A percentile compares a stretch with the other conserved stretches of the same genome.
These are phyloP conservation scores for Origma solitaria DNA, from an alignment of 2,113 vertebrate species.

Conservation along the genomic window DNA sequence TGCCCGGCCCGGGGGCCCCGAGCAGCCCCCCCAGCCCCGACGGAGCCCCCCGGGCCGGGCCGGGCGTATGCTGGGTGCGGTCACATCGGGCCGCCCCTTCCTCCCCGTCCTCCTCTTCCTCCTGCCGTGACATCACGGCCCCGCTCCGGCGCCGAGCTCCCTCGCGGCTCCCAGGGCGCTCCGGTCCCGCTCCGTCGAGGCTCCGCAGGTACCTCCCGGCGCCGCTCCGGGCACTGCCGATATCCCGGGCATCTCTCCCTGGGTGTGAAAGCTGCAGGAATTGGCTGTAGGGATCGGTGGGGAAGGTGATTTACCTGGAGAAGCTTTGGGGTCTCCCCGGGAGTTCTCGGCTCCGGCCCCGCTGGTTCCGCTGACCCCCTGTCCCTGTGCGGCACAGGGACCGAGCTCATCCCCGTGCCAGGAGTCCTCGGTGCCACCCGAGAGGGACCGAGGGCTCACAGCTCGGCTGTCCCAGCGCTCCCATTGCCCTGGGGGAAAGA, in stretches of 20 bases:
- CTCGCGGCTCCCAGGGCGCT: neutral
- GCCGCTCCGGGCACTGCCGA: fast-evolving
- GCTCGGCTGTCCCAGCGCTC: neutral
- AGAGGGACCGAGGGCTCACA: fast-evolving
- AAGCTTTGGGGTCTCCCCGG: neutral
- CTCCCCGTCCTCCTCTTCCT: neutral
- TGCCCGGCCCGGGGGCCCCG: neutral
- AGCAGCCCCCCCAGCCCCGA: neutral
- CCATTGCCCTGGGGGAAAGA: fast-evolving
- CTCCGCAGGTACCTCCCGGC: neutral
- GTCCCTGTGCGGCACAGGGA: fast-evolving
- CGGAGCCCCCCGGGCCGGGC: neutral
- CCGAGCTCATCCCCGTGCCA: fast-evolving
- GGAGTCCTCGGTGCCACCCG: fast-evolving
- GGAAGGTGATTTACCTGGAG: fast-evolving
- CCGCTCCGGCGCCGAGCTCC: neutral
- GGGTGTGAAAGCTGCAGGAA: fast-evolving
- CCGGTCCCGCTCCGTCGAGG: neutral
- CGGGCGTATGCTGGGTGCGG: neutral
- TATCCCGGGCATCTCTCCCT: fast-evolving
- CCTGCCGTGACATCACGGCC: neutral
- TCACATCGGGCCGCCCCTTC: neutral
- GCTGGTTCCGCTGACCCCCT: fast-evolving
- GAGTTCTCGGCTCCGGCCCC: fast-evolving
- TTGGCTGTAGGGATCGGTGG: fast-evolving